Evolutionary conservation across 2,113 vertebrate species (phyloP), one percentile per base, ranked within the genome.

Genomic region (Rhinopomastus cyanomelas): DNA sequence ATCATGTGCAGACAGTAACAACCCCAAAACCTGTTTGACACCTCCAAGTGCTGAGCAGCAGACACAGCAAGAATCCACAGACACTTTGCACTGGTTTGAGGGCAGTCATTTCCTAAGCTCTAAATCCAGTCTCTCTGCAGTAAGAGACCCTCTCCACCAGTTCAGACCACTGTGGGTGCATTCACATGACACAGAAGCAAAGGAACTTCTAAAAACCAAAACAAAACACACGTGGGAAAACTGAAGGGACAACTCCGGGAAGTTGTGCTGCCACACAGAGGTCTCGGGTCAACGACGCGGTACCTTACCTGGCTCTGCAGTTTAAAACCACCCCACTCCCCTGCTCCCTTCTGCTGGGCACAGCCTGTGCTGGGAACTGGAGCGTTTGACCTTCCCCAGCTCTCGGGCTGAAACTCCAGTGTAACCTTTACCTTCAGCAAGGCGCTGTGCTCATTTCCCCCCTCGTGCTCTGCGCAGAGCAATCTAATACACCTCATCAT

Each of bases 401-500:
- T 90, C 93, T 92, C 84, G 16, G 36, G 87, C 93, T 96, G 95
- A 95, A 97, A 97, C 97, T 97, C 97, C 96, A 94, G 97, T 69
- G 93, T 91, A 98, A 97, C 97, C 96, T 98, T 97, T 98, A 96
- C 98, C 96, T 98, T 97, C 95, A 96, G 91, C 95, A 96, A 96
- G 96, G 95, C 96, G 97, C 97, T 95, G 96, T 94, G 97, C 95
- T 97, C 96, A 95, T 97, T 98, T 97, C 87, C 88, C 93, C 94
- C 96, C 96, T 96, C 91, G 91, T 94, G 97, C 96, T 98, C 98
- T 55, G 94, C 92, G 94, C 98, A 97, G 97, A 97, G 98, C 98
- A 99, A 98, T 98, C 98, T 98, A 99, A 99, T 99, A 98, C 98
- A 98, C 98, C 98, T 98, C 97, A 98, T 99, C 98, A 99, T 98